Evolutionary conservation across 2,113 vertebrate species (phyloP).

Genomic region (Anarrhichthys ocellatus): DNA sequence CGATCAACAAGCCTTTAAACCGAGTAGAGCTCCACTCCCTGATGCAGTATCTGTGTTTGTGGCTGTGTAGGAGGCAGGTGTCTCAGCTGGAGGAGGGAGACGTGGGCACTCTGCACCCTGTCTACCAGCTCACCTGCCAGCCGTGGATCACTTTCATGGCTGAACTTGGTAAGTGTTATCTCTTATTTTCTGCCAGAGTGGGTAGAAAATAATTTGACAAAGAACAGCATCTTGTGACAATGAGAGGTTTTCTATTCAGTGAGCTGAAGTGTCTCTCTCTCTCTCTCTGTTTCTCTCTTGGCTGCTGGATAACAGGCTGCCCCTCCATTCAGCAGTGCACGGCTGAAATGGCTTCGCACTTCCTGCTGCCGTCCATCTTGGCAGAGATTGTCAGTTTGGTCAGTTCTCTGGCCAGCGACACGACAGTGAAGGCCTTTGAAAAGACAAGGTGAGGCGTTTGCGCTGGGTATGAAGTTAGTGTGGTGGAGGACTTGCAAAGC

Average conservation of each 20-base stretch:
- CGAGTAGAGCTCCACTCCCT: not conserved
- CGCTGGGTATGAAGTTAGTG: not conserved
- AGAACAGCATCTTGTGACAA: not conserved
- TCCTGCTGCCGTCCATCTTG: conserved; percentile 92
- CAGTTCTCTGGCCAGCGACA: conserved; percentile 91
- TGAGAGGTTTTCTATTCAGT: not conserved
- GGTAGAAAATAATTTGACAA: not conserved
- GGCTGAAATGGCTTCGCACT: conserved; percentile 90
- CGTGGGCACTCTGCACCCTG: conserved; percentile 85
- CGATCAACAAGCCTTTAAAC: not conserved
- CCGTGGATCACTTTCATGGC: conserved; percentile 92
- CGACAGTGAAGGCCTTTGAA: conserved; percentile 92
- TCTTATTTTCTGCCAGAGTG: not conserved
- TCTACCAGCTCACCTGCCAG: conserved; percentile 87
- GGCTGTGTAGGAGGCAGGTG: conserved; percentile 83
- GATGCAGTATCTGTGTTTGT: conserved; percentile 15
- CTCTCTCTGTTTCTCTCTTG: not conserved
- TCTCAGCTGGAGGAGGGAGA: conserved; percentile 94
- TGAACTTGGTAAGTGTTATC: conserved; percentile 80
- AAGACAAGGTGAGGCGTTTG: conserved; percentile 84
- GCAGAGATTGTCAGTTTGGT: conserved; percentile 90
- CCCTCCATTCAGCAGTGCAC: conserved; percentile 92
- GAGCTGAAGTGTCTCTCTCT: not conserved
- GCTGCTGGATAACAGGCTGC: conserved; percentile 84
- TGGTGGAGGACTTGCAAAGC: not conserved